These are phyloP conservation scores for Protaetia brevitarsis DNA, from an alignment of 1,140 invertebrate species.

Conservation along the genomic window DNA sequence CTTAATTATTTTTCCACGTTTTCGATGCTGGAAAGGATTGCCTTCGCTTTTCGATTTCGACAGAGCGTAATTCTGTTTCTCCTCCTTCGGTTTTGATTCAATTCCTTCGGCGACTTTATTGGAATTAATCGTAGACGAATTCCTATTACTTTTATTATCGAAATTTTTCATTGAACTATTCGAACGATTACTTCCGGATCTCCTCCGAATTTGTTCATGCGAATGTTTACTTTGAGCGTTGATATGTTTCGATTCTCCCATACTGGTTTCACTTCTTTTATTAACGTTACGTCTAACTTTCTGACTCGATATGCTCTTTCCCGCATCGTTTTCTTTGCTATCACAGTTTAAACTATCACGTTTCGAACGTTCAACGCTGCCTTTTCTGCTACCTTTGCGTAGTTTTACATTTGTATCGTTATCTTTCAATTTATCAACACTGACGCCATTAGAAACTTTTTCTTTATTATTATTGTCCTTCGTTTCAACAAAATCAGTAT, in stretches of 20 bases:
- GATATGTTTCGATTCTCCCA: background rate
- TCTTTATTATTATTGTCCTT: too few relatives aligned
- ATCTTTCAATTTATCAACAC: too few relatives aligned
- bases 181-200: background rate
- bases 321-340: conserved; percentile 18
- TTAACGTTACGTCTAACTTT: conserved; percentile 5
- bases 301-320: background rate
- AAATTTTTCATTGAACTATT: background rate
- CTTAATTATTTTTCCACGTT: conserved; percentile 43
- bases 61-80: conserved; percentile 31
- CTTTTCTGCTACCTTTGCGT: too few relatives aligned
- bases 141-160: background rate
- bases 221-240: background rate
- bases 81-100: background rate
- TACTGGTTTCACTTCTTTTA: background rate
- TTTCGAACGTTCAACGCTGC: conserved; percentile 25
- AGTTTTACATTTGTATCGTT: too few relatives aligned
- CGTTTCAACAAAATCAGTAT: conserved; percentile 38
- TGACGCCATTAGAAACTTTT: too few relatives aligned
- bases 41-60: conserved; percentile 47
- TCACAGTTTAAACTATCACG: conserved; percentile 21
- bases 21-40: conserved; percentile 44
- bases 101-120: background rate
- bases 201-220: background rate
- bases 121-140: background rate